Percentiles rank a stretch among this genome's conserved stretches.
Evolutionary conservation across 2,797 vertebrate species (phyloP).

Genomic region (Oreochromis grahami): DNA sequence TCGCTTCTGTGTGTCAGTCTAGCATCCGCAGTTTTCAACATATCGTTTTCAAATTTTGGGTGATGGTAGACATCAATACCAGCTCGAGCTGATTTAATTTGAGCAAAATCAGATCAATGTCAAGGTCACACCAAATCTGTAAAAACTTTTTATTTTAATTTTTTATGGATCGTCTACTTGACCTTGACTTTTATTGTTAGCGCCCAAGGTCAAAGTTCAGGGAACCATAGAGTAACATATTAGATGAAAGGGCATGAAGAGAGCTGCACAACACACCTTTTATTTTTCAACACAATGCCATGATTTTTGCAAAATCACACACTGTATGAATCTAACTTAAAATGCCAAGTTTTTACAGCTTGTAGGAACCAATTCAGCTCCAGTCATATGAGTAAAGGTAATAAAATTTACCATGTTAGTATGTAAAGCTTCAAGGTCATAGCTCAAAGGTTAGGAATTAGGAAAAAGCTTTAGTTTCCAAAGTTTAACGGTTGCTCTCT

Average conservation of each 20-base stretch:
- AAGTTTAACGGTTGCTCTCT: not conserved
- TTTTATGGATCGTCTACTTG: not conserved
- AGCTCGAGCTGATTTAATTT: not conserved
- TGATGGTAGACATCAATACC: not conserved
- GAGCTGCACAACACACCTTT: not conserved
- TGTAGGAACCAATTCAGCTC: not conserved
- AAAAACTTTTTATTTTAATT: not conserved
- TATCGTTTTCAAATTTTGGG: rapidly evolving
- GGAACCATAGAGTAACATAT: not conserved
- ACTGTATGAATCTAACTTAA: not conserved
- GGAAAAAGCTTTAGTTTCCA: not conserved
- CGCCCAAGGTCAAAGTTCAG: not conserved
- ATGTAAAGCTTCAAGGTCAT: not conserved
- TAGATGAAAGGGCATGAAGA: not conserved
- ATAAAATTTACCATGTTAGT: not conserved
- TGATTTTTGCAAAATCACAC: not conserved
- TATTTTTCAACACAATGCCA: not conserved
- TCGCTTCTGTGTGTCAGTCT: not conserved
- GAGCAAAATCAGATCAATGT: rapidly evolving
- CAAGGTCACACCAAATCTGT: not conserved
- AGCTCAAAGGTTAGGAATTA: not conserved
- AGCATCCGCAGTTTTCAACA: not conserved
- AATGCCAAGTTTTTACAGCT: not conserved
- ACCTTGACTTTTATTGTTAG: not conserved
- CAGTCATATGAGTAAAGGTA: not conserved